Percentiles rank a stretch among this genome's conserved stretches.
These are phyloP conservation scores for Lysandra coridon DNA, from an alignment of 2,888 invertebrate species.

Conservation along the genomic window DNA sequence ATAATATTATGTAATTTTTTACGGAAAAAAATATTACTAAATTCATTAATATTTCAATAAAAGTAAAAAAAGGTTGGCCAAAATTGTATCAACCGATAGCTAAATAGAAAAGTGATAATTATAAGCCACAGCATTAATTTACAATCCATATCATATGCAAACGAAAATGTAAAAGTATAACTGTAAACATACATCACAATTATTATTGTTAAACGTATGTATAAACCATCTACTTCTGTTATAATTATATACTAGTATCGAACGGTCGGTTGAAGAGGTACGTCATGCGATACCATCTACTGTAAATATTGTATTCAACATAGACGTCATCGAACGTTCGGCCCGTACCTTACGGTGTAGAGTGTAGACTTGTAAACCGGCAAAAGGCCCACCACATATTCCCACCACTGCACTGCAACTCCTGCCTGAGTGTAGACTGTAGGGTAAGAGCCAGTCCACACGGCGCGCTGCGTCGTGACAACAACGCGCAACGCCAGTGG, in stretches of 20 bases:
- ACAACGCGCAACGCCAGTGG: no score
- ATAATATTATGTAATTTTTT: background rate
- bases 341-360: background rate
- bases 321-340: background rate
- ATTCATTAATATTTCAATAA: no score
- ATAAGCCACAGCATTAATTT: background rate
- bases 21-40: no score
- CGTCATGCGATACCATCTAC: no score
- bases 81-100: no score
- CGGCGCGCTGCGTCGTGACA: no score
- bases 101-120: background rate
- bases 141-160: background rate
- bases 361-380: background rate
- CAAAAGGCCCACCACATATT: no score
- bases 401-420: no score
- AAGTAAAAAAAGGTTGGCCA: no score
- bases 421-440: background rate
- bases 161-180: background rate
- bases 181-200: conserved; percentile 1
- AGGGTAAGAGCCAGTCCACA: background rate
- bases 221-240: background rate
- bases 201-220: background rate
- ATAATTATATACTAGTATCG: background rate
- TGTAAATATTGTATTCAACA: no score
- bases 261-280: background rate